Evolutionary conservation across 2,113 vertebrate genomes (phyloP).

Genomic region (Salvelinus fontinalis): DNA sequence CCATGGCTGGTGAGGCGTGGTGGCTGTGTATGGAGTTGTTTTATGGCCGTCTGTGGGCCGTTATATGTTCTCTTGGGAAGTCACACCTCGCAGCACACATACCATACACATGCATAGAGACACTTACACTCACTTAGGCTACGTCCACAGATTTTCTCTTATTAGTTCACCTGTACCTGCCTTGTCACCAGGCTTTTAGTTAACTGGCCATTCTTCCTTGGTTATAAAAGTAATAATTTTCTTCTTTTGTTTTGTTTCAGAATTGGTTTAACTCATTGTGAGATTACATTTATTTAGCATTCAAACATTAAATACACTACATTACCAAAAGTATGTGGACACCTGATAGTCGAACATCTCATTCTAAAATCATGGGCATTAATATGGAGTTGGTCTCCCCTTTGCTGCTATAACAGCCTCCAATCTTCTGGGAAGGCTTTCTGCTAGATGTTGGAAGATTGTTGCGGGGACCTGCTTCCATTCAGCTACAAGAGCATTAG

Average conservation of each 20-base stretch:
- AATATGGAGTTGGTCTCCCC: no score
- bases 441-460: no score
- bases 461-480: no score
- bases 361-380: no score
- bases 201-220: no score
- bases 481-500: no score
- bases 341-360: no score
- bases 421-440: no score
- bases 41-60: constrained; percentile 70
- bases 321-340: no score
- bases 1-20: constrained; percentile 66
- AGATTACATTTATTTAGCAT: background rate
- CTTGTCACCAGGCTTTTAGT: no score
- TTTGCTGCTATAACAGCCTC: no score
- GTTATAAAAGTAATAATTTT: background rate
- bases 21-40: constrained; percentile 59
- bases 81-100: background rate
- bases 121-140: background rate
- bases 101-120: background rate
- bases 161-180: no score
- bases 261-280: background rate
- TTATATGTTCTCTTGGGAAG: constrained; percentile 45
- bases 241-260: background rate
- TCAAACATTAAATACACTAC: background rate
- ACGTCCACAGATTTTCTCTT: background rate